Evolutionary conservation across 2,888 invertebrate genomes (phyloP), one percentile per base, ranked within the genome.

Genomic region (Apamea anceps): DNA sequence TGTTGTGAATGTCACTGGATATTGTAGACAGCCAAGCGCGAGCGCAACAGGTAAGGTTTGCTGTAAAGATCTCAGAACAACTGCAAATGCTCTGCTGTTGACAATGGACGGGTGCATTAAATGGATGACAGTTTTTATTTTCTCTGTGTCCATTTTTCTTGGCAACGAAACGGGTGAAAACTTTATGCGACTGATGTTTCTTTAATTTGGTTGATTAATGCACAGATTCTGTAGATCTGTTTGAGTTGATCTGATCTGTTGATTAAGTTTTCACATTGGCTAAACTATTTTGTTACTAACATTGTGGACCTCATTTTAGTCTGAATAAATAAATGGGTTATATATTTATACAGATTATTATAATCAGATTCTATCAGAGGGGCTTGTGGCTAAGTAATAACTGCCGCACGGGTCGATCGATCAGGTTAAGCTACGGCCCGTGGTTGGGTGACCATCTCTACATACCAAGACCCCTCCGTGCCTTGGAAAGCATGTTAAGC

Each of bases 41-140:
- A 90, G 81, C 73, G 87, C 89, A 89, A 89, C 89, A 87, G 80
- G 90, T 90, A 80, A 57, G 60, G 70, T 76, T 81, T 54, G 70
- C 74, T 85, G 63, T 82, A 74, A 85, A 87, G 81, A 85, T 77
- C 77, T 79, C 75, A 62, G 45, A 77, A 76, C 72, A 75, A 80
- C 79, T 77, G 85, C 70, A 80, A 85, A 85, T 78, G 79, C 60
- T 88, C 81, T 88, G 89, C 72, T 6, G n/a, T 51, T 89, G 87
- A 89, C 89, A 89, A 89, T 83, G 48, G 72, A 72, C 63, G 66
- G 42, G 45, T 68, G 37, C 82, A 80, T 86, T 88, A 78, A 81
- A 82, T 63, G 72, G 80, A 85, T 75, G 85, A 74, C 75, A 77
- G 65, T 62, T 65, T 75, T 67, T 65, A 37, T 77, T 80, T 74